Conservation (phyloP, 2,888 invertebrate species). For the Cheilosia grossa region DNA sequence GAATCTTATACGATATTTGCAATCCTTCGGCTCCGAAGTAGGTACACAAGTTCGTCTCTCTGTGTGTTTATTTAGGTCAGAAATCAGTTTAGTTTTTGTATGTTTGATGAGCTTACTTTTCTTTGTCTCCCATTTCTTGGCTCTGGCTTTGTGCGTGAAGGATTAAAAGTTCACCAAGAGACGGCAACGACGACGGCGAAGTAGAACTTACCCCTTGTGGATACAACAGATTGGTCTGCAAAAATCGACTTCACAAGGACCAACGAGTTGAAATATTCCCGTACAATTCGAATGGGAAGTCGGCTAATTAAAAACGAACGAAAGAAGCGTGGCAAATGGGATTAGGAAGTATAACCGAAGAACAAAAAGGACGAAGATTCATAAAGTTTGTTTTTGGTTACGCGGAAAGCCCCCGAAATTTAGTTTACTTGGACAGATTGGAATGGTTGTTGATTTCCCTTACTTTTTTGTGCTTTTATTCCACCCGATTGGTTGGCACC, state of each 20-base stretch:
- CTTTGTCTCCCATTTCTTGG: conserved; percentile 24
- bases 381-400: conserved; percentile 39
- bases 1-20: neutral
- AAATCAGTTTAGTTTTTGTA: conserved; percentile 63
- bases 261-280: neutral
- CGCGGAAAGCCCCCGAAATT: conserved; percentile 28
- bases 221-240: conserved; percentile 16
- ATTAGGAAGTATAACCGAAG: conserved; percentile 52
- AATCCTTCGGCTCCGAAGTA: conserved; percentile 1
- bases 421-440: conserved; percentile 20
- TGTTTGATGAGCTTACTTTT: conserved; percentile 51
- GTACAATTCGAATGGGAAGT: conserved; percentile 21
- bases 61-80: conserved; percentile 66
- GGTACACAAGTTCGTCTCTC: neutral
- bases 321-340: conserved; percentile 56
- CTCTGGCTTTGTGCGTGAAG: conserved; percentile 60
- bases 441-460: conserved; percentile 11
- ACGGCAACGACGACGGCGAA: conserved; percentile 14
- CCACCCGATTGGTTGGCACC: neutral
- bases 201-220: conserved; percentile 40
- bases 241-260: conserved; percentile 38
- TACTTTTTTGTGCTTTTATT: neutral
- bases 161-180: conserved; percentile 62
- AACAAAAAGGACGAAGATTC: conserved; percentile 37
- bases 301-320: conserved; percentile 56